Evolutionary conservation across 2,888 invertebrate genomes (phyloP), one percentile per base, ranked within the genome.

Genomic region (Stramonita haemastoma): DNA sequence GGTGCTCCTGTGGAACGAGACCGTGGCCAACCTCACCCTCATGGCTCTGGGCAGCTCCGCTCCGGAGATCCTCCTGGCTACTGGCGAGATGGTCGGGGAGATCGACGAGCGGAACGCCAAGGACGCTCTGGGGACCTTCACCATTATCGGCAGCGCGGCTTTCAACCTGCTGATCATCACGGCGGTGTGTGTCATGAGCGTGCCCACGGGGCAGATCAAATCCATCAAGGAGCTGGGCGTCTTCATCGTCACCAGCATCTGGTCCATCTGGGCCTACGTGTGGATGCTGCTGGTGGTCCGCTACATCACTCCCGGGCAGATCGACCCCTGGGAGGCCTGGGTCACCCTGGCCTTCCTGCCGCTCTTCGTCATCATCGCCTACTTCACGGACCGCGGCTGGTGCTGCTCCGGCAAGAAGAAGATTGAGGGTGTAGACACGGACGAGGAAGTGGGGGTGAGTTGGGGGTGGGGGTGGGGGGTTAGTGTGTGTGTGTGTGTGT

Each of bases 1-100:
- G 89, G 88, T 95, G 11, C 92, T 95, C 86, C 91, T 95, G 19
- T 95, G 95, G 95, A 95, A 95, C 89, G 95, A 95, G 91, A 95
- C 95, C 0, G 95, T 95, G 22, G 95, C 95, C 85, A 95, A 95
- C 91, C 91, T 95, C 87, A 95, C 95, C 8, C 90, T 95, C 66
- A 95, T 95, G 95, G 95, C 95, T 8, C 91, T 95, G n/a, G 95
- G 95, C 5, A 95, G 95, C 90, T 94, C 94, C 91, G 95, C 95
- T 4, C 95, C 95, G 11, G 95, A 95, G 92, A 95, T 95, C 86
- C 91, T 95, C n/a, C 91, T 95, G 56, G 94, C 95, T 22, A 93
- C 94, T 26, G 92, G 94, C 29, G 95, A 95, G 89, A 93, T 94
- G 13, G 70, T 91, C 46, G 79, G 90, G 32, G 91, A 91, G 29